Percentiles rank a stretch among this genome's conserved stretches.
Evolutionary conservation across 35 echinoderm and acorn worm genomes (phyloP).

Genomic region (Heliocidaris erythrogramma): DNA sequence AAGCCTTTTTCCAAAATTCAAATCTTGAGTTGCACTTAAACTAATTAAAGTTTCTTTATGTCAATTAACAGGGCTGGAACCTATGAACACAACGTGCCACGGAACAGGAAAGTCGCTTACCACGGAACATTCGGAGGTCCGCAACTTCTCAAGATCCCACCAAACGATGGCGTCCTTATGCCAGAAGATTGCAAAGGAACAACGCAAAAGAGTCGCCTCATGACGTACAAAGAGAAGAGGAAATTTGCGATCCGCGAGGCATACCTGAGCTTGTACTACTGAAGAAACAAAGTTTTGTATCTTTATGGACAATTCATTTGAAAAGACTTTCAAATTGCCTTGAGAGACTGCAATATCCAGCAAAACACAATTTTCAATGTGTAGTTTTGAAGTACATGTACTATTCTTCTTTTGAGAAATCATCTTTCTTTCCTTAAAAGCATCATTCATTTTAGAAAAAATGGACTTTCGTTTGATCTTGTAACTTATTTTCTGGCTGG

Average conservation of each 20-base stretch:
- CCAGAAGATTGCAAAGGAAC: constrained; percentile 98
- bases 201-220: constrained; percentile 88
- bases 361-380: not conserved
- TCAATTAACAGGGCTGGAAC: constrained; percentile 82
- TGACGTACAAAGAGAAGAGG: constrained; percentile 97
- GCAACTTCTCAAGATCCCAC: constrained; percentile 92
- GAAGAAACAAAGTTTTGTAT: not conserved
- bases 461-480: not conserved
- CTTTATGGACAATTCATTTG: not conserved
- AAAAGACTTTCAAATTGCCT: not conserved
- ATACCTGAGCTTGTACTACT: constrained; percentile 91
- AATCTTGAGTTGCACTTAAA: too few species aligned
- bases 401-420: not conserved
- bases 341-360: not conserved
- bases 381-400: not conserved
- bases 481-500: not conserved
- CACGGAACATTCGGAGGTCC: constrained; percentile 99
- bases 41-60: too few species aligned
- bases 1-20: too few species aligned
- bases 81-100: constrained; percentile 92
- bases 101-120: constrained; percentile 90
- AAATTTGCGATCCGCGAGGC: constrained; percentile 98
- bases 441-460: too few species aligned
- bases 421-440: not conserved
- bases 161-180: constrained; percentile 79